Percentiles rank a stretch among this genome's conserved stretches.
phyloP scores from a whole-genome alignment of 2,113 vertebrate genomes.

The Apodemus speciosus region DNA sequence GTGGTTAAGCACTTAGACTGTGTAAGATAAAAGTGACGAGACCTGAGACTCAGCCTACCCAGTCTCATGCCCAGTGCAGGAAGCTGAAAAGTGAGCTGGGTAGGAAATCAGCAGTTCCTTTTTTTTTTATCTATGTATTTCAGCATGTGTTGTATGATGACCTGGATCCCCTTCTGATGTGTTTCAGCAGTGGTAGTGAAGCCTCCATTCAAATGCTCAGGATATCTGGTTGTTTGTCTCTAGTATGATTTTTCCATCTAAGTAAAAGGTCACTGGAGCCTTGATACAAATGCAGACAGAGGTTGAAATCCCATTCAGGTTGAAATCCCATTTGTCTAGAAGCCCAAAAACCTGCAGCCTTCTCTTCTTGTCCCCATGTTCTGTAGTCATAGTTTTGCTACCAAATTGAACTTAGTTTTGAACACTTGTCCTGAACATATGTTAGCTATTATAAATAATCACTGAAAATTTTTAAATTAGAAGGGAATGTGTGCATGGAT shows the following conservation, averaged over 20 bases:
- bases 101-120: background rate
- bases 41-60: background rate
- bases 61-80: no score
- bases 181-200: background rate
- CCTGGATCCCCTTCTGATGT: no score
- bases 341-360: background rate
- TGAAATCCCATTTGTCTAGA: background rate
- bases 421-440: background rate
- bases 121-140: background rate
- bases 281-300: background rate
- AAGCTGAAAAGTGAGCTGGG: background rate
- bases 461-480: background rate
- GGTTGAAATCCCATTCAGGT: no score
- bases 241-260: no score
- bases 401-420: background rate
- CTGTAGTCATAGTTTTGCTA: background rate
- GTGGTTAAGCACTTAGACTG: background rate
- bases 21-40: background rate
- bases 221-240: no score
- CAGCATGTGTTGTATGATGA: background rate
- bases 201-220: background rate
- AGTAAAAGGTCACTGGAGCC: no score
- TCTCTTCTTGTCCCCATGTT: background rate
- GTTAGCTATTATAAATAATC: background rate
- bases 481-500: background rate